Evolutionary conservation across 2,113 vertebrate species (phyloP).

Genomic region (Heptranchias perlo): DNA sequence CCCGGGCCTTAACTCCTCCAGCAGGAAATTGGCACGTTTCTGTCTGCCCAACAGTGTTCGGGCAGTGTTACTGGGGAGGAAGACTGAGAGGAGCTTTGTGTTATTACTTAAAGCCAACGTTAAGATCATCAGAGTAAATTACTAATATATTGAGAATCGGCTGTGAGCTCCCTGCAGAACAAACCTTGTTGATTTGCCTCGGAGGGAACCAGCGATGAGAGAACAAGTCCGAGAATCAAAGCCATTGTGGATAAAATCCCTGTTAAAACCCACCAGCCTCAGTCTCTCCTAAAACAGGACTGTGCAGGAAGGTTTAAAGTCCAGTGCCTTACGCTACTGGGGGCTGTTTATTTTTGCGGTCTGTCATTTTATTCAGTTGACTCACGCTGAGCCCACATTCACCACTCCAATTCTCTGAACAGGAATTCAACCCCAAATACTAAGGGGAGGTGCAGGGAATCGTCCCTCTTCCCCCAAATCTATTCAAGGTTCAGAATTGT

Average conservation of each 20-base stretch:
- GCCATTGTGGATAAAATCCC: not conserved
- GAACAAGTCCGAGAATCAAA: not conserved
- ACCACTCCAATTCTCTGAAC: not conserved
- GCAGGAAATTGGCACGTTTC: slow-evolving; percentile 58
- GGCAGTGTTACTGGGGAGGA: slow-evolving; percentile 48
- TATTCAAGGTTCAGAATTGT: not conserved
- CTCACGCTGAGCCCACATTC: not conserved
- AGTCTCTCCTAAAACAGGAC: not conserved
- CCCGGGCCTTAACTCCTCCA: slow-evolving; percentile 77
- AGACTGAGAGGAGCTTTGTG: slow-evolving; percentile 55
- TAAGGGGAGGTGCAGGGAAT: not conserved
- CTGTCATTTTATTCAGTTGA: not conserved
- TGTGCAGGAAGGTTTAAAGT: slow-evolving; percentile 23
- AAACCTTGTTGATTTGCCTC: slow-evolving; percentile 18
- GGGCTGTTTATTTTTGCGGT: slow-evolving; percentile 8
- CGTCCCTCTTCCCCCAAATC: not conserved
- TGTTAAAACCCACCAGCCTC: not conserved
- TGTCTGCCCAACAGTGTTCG: slow-evolving; percentile 58
- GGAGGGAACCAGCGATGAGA: not conserved
- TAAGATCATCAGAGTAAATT: not conserved
- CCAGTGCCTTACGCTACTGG: not conserved
- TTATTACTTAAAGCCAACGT: not conserved
- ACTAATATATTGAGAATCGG: not conserved
- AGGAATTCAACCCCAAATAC: not conserved
- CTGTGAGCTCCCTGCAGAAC: not conserved